Base-by-base conservation (phyloP, 2,113 vertebrate genomes). In the Struthio camelus region DNA sequence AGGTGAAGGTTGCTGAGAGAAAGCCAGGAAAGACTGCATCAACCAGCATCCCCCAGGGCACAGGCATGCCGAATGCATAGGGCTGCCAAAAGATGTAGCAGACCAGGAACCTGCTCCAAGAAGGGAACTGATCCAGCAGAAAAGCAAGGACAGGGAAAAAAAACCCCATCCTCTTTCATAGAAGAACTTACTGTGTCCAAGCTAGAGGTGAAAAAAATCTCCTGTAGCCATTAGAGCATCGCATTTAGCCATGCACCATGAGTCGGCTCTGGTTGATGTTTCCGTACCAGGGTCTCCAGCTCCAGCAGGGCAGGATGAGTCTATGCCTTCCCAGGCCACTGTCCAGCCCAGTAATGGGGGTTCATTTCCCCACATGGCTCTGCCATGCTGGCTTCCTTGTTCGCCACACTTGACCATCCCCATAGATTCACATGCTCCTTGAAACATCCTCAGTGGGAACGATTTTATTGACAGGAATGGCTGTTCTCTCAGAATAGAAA, bases 341-440 rank as follows among this genome's bases (percentile, higher is more conserved):
- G 10, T 75, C 48, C 80, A 79, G 20, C 58, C 48, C 0, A 0
- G 54, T 8, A 4, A 56, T 28, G 7, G 0, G 1, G 30, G 3
- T 44, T 67, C 22, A 62, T 12, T 1, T 36, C 67, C 34, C 9
- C 1, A 0, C 0, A 1, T 17, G 9, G 48, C 62, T 75, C 66
- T 24, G 3, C 48, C 28, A 2, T 0, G 0, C 5, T 0, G 1
- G 2, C 28, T 79, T 71, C 2, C 1, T 80, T n/a, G 17, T 38
- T 82, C 62, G 61, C 71, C 61, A 11, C 30, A 1, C 38, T 66
- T 22, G 18, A 9, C n/a, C 2, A 0, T 71, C 59, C 76, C 72
- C 5, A 0, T 6, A 58, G 82, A 48, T 85, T 90, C 10, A 1
- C 51, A 11, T 4, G 0, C 7, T 17, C 16, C 85, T 48, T 6